Evolutionary conservation across 92 coral and sea anemone species (phyloP), one percentile per base, ranked within the genome.

Genomic region (Porites rus): DNA sequence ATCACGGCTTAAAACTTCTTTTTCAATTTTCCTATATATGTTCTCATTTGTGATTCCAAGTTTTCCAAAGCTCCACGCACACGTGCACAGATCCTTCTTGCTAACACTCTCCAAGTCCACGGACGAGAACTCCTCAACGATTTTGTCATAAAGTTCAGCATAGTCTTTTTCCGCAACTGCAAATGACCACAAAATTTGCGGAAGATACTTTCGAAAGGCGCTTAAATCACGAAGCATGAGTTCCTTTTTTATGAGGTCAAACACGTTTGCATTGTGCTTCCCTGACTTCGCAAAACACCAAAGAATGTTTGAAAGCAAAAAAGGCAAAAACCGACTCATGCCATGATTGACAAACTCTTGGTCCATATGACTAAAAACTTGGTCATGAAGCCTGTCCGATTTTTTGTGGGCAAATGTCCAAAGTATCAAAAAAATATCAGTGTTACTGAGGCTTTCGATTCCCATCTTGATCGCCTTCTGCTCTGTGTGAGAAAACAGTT

Each of bases 51-150:
- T 16, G 18, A 17, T n/a, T 10, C 21, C 69, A 65, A 65, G 69
- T 65, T 65, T 65, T 18, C 69, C 69, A 65, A 65, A 65, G 31
- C 69, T 65, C 69, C 69, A 65, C 18, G 69, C 69, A 65, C 1
- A 65, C 1, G 3, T 1, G 1, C 69, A 65, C 21, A 65, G 11
- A 65, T 65, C 69, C 25, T 65, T 65, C 13, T 65, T 21, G 1
- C 69, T 5, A 65, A 65, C 11, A 5, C 18, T 65, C 4, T 16
- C 19, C 69, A 65, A 65, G 69, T 65, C 25, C 2, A 65, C 8
- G 8, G 69, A n/a, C 69, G 4, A 65, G 69, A 65, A 65, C 4
- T 65, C 69, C 13, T 10, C 10, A 19, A n/a, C 69, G 19, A 65
- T 65, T 65, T 65, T 65, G 0, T 65, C 69, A 18, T 65, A 65